Evolutionary conservation across 2,888 invertebrate species (phyloP).

Genomic region (Barypeithes pellucidus): DNA sequence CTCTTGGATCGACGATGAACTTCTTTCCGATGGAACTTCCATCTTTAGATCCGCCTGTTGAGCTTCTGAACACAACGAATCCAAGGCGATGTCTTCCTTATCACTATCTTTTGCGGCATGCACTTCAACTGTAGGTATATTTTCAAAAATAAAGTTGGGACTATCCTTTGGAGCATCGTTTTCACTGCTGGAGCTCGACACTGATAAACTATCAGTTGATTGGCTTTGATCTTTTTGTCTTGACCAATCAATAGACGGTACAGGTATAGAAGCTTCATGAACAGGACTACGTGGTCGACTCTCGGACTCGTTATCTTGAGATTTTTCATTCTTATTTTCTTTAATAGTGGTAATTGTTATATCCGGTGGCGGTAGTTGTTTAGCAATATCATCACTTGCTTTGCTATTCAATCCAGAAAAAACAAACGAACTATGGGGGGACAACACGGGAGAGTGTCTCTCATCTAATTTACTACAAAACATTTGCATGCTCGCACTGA

Average conservation of each 20-base stretch:
- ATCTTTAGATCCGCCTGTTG: not conserved
- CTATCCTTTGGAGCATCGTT: conserved; percentile 61
- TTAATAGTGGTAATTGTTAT: conserved; percentile 52
- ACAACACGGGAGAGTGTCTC: conserved; percentile 64
- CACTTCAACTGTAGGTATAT: conserved; percentile 61
- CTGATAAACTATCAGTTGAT: conserved; percentile 77
- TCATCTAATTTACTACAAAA: conserved; percentile 72
- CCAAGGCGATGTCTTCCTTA: conserved; percentile 63
- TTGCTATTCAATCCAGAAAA: conserved; percentile 21
- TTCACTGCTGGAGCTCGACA: conserved; percentile 53
- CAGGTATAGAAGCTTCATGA: conserved; percentile 78
- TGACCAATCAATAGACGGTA: conserved; percentile 76
- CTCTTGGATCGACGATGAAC: conserved; percentile 5
- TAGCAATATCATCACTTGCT: conserved; percentile 1
- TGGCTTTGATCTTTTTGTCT: conserved; percentile 65
- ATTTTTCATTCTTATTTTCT: conserved; percentile 52
- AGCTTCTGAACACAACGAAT: conserved; percentile 60
- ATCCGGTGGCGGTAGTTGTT: conserved; percentile 51
- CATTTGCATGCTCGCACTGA: conserved; percentile 81
- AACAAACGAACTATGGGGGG: conserved; percentile 48
- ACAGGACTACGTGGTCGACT: conserved; percentile 76
- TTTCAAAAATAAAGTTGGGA: conserved; percentile 57
- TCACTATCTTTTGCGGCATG: conserved; percentile 70
- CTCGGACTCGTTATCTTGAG: conserved; percentile 67
- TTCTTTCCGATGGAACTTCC: conserved; percentile 11